Base-by-base conservation (phyloP, 2,888 invertebrate species). In the Anorthoa munda region DNA sequence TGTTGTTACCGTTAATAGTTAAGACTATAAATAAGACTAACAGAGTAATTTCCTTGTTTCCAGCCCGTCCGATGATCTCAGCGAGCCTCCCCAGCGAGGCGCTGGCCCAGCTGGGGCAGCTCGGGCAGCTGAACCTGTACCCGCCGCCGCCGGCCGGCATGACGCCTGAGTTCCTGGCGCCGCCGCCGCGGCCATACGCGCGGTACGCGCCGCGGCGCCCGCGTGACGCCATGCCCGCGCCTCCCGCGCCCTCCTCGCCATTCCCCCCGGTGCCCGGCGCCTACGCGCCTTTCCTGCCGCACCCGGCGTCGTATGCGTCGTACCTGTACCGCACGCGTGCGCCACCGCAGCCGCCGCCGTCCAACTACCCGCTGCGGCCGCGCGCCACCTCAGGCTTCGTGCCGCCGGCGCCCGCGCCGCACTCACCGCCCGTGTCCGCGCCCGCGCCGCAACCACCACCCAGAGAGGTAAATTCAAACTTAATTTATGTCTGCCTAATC, bases 41-140 rank as follows among this genome's bases (percentile, higher is more conserved):
- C 51, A 26, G 15, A 31, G 26, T 17, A 63, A 64, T 87, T 60
- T 72, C 15, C 76, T 89, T 88, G 66, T 75, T 79, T 72, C 12
- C 96, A 97, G 97, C 94, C 89, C 94, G 89, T 93, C 96, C 97
- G 97, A 97, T 97, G 97, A 97, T 97, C 97, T 97, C 97, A 92
- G 97, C 97, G 93, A 96, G 96, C 91, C 96, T 96, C 92, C 97
- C 97, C 93, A 97, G 97, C 96, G 97, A 97, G 97, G 97, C 97
- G 95, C 95, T 96, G 90, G 95, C 95, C 91, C 96, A 95, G 95
- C 95, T 96, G 92, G 95, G 95, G 90, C 96, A 96, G 93, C 95
- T 96, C 91, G 95, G 96, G 93, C 97, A 96, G 95, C 96, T 96
- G 93, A 96, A 97, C 95, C 96, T 97, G 93, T 96, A 97, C 91